These are phyloP conservation scores for Euwallacea fornicatus DNA, from an alignment of 1,140 invertebrate genomes.

Conservation along the genomic window DNA sequence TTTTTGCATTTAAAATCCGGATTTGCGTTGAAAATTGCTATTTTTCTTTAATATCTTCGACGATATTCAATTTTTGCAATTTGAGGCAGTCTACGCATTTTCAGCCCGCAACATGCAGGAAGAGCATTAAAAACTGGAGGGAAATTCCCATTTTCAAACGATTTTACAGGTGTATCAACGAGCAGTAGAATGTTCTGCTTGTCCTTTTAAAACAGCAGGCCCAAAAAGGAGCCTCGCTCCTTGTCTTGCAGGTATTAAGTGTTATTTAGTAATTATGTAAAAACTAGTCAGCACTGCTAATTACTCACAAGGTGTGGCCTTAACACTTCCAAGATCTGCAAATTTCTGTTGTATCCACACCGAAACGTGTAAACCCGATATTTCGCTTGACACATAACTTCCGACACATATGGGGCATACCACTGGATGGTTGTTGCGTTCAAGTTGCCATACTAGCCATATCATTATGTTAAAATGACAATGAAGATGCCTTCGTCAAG, in stretches of 20 bases:
- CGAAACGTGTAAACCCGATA: slow-evolving; percentile 33
- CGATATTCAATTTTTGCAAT: no score
- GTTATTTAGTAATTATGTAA: slow-evolving; percentile 37
- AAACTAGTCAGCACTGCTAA: slow-evolving; percentile 29
- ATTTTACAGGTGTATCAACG: no score
- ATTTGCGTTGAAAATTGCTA: no score
- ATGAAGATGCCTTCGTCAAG: slow-evolving; percentile 43
- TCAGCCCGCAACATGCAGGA: not conserved
- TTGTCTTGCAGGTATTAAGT: not conserved
- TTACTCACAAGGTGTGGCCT: slow-evolving; percentile 35
- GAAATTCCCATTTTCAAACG: not conserved
- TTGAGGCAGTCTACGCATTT: no score
- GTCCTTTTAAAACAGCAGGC: no score
- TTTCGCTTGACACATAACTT: slow-evolving; percentile 34
- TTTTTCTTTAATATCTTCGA: no score
- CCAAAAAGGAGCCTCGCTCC: not conserved
- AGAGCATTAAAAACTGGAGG: not conserved
- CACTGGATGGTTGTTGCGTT: slow-evolving; percentile 30
- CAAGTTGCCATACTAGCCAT: slow-evolving; percentile 36
- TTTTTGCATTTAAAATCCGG: no score
- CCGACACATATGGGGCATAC: slow-evolving; percentile 41
- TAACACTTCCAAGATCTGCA: slow-evolving; percentile 24
- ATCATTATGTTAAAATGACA: slow-evolving; percentile 43
- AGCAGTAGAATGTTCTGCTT: no score
- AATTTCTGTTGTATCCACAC: slow-evolving; percentile 38